Evolutionary conservation across 2,113 vertebrate species (phyloP).

Genomic region (Smithornis capensis): DNA sequence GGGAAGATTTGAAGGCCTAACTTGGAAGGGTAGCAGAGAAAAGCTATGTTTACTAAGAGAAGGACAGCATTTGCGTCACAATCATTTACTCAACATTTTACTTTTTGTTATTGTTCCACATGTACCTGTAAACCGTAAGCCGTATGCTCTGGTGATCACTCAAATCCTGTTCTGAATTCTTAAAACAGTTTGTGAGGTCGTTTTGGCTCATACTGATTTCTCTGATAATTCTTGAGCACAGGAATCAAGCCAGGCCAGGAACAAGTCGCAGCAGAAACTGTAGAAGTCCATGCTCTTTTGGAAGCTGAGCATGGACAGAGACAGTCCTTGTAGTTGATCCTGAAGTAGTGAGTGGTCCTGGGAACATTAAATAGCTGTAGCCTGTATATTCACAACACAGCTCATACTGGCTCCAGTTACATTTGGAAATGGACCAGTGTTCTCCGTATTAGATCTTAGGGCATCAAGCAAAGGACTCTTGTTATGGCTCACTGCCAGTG

Average conservation of each 20-base stretch:
- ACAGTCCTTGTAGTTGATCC: background rate
- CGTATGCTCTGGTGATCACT: background rate
- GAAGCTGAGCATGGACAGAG: background rate
- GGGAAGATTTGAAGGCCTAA: background rate
- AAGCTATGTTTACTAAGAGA: background rate
- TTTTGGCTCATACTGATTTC: background rate
- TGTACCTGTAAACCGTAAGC: fast-evolving
- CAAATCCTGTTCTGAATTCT: background rate
- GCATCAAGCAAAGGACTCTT: background rate
- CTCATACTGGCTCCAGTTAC: background rate
- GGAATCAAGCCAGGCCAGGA: background rate
- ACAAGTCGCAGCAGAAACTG: background rate
- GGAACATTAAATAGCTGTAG: background rate
- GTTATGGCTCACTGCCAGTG: background rate
- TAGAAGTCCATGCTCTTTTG: background rate
- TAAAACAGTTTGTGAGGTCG: background rate
- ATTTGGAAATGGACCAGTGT: background rate
- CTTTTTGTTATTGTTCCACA: background rate
- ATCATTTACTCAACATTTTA: background rate
- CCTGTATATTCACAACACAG: background rate
- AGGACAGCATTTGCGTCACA: constrained; percentile 10
- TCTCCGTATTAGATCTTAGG: background rate
- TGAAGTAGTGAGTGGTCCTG: background rate
- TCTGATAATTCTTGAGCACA: background rate
- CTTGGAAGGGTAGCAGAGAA: background rate